Evolutionary conservation across 2,888 invertebrate species (phyloP).

Genomic region (Acronicta alni): DNA sequence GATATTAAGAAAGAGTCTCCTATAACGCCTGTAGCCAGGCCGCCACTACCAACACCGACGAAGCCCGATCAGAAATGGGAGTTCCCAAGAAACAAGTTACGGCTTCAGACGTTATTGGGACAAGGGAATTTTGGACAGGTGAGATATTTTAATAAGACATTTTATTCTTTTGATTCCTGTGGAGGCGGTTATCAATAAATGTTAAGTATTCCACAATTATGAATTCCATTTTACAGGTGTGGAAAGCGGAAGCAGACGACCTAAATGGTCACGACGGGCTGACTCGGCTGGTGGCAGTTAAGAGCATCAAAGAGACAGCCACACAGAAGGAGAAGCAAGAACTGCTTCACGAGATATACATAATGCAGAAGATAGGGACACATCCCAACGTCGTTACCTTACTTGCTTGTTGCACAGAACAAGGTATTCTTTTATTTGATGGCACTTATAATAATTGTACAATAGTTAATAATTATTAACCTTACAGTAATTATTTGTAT

Average conservation of each 20-base stretch:
- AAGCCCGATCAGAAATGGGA: slow-evolving; percentile 92
- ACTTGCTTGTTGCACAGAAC: slow-evolving; percentile 94
- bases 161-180: too few relatives aligned
- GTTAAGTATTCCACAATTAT: too few relatives aligned
- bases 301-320: slow-evolving; percentile 94
- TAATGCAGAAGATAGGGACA: slow-evolving; percentile 95
- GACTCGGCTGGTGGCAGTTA: slow-evolving; percentile 95
- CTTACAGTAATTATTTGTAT: too few relatives aligned
- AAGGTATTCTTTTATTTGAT: slow-evolving; percentile 86
- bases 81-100: slow-evolving; percentile 93
- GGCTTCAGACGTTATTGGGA: slow-evolving; percentile 93
- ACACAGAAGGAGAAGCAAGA: slow-evolving; percentile 94
- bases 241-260: slow-evolving; percentile 96
- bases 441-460: too few relatives aligned
- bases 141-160: slow-evolving; percentile 24
- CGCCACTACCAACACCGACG: slow-evolving; percentile 86
- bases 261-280: slow-evolving; percentile 93
- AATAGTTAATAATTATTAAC: too few relatives aligned
- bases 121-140: slow-evolving; percentile 96
- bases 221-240: slow-evolving; percentile 87
- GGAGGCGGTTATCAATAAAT: too few relatives aligned
- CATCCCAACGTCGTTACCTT: slow-evolving; percentile 95
- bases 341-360: slow-evolving; percentile 92
- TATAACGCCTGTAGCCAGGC: slow-evolving; percentile 88
- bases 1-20: slow-evolving; percentile 86